Base-by-base conservation (phyloP, 1,140 invertebrate genomes). In the Drosophila lacertosa region DNA sequence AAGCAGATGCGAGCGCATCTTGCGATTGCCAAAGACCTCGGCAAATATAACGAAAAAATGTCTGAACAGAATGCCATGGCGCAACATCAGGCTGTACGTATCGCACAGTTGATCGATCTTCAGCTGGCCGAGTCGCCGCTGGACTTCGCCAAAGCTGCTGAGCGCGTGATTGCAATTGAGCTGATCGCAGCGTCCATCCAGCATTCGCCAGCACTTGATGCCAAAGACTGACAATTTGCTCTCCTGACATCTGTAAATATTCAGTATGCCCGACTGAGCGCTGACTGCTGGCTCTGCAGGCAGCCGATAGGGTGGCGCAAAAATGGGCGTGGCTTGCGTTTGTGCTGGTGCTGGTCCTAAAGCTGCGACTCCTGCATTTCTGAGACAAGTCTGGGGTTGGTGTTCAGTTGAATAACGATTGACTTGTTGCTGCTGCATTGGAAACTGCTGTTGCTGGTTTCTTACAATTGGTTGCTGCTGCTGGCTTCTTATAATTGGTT, bases 131-230 rank as follows among this genome's bases (percentile, higher is more conserved):
- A 84, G 55, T 1, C 42, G 37, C 2, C 57, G 44, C 32, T 55
- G 51, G 0, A 84, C 59, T 2, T 74, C 57, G 0, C 58, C 58
- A 13, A 57, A n/a, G 16, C 5, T 11, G 11, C 9, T 15, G 1
- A 71, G 20, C 4, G 7, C 2, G 13, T 86, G 81, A 39, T 88
- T 50, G 29, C 82, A 88, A 15, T 35, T 16, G 24, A 0, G 0
- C 15, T n/a, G 6, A 0, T 2, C 0, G 13, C 82, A 88, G 0
- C 5, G 4, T 0, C 40, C 32, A 4, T 68, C 40, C 1, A 86
- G 20, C 55, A 11, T 50, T 0, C 0, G n/a, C 42, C 55, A 54
- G 32, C 82, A 88, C n/a, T 65, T 77, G 3, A 62, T 37, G 5
- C 77, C 82, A 59, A 88, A 77, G 0, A 65, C 33, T 0, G 39